Base-by-base conservation (phyloP, 2,797 vertebrate species). In the Galago senegalensis region DNA sequence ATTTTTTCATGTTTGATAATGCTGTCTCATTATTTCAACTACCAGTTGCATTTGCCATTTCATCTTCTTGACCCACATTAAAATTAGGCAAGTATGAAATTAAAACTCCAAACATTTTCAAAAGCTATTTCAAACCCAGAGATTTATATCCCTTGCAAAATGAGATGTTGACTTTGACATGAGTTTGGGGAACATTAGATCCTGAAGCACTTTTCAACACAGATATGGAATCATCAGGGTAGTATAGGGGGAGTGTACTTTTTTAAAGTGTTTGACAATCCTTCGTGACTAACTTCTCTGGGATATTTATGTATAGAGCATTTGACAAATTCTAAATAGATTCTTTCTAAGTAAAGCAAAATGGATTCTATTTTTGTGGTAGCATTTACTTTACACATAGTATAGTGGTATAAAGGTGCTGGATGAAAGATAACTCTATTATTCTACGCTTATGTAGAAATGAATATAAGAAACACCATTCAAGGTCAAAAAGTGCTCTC, bases 71-170 rank as follows among this genome's bases (percentile, higher is more conserved):
- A 83, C 81, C 80, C 90, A 93, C 43, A 97, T 65, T 98, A 95
- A 98, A 98, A 97, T 91, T 87, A 97, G 34, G 63, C 88, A 98
- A 97, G 98, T 96, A 94, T 82, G 93, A 93, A 85, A 97, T 97
- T 97, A 98, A 96, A 98, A 97, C 93, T 43, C 34, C 82, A 97
- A 97, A 97, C 76, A 96, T 92, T 98, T 97, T 79, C 84, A 94
- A 98, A 95, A 97, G 29, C 76, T 86, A 87, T 98, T 98, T 98
- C 85, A 90, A 97, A 97, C 94, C 75, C 87, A 92, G 60, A 97
- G 95, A 97, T 98, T 97, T 97, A 97, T 96, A 85, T 89, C 63
- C 80, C 46, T 96, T 96, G 69, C 84, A 94, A 96, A 97, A 96
- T 96, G 83, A 20, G 84, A 94, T 91, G 95, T 87, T 97, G 87